A percentile compares a stretch with the other conserved stretches of the same genome.
phyloP scores from a whole-genome alignment of 2,888 invertebrate species.

The Platycheirus rosarum region DNA sequence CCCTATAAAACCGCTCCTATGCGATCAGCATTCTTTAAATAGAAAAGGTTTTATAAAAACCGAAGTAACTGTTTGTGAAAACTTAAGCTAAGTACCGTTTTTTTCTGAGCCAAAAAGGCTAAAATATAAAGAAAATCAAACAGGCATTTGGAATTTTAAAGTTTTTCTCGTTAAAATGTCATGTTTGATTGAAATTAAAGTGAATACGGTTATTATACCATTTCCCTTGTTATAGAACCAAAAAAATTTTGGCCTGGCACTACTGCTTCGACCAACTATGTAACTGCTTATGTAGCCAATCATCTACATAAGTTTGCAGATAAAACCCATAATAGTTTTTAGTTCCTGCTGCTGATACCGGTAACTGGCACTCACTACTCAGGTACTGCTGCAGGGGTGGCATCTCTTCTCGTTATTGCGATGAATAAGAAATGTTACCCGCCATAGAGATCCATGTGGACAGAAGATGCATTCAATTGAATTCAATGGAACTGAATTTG shows the following conservation, averaged over 20 bases:
- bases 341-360: slow-evolving; percentile 7
- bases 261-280: neutral
- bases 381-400: slow-evolving; percentile 30
- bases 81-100: too few species aligned
- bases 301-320: slow-evolving; percentile 61
- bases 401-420: slow-evolving; percentile 5
- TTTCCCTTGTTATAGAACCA: too few species aligned
- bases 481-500: slow-evolving; percentile 71
- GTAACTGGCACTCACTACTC: neutral
- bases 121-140: too few species aligned
- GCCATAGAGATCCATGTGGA: slow-evolving; percentile 56
- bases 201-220: too few species aligned
- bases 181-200: too few species aligned
- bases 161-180: too few species aligned
- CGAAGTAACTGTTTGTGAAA: too few species aligned
- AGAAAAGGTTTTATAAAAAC: too few species aligned
- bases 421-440: slow-evolving; percentile 63
- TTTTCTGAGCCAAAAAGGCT: too few species aligned
- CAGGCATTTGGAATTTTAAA: too few species aligned
- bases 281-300: slow-evolving; percentile 57
- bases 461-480: slow-evolving; percentile 68
- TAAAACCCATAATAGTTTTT: slow-evolving; percentile 27
- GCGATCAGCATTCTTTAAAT: too few species aligned
- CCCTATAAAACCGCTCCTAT: too few species aligned
- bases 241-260: slow-evolving; percentile 13